A percentile compares a stretch with the other conserved stretches of the same genome.
Evolutionary conservation across 1,140 invertebrate genomes (phyloP).

Genomic region (Eciton burchellii): DNA sequence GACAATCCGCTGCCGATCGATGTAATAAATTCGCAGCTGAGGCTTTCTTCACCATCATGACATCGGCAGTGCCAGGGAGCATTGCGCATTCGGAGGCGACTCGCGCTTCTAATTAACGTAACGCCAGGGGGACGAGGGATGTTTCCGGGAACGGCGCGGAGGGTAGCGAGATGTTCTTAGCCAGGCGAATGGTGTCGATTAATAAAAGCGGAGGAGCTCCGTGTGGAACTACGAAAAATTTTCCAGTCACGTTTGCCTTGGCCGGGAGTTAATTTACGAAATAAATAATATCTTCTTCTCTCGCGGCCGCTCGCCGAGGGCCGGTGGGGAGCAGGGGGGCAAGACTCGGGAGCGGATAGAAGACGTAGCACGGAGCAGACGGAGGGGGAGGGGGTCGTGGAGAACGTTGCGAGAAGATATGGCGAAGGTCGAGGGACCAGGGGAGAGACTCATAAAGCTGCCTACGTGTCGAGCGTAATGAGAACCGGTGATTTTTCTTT

Average conservation of each 20-base stretch:
- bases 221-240: constrained; percentile 68
- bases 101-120: constrained; percentile 31
- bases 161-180: constrained; percentile 68
- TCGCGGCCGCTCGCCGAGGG: constrained; percentile 59
- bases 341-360: constrained; percentile 60
- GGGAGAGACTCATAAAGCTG: constrained; percentile 84
- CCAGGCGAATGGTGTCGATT: constrained; percentile 74
- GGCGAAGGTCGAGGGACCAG: constrained; percentile 70
- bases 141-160: constrained; percentile 3
- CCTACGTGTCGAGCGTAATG: constrained; percentile 86
- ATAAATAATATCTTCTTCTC: constrained; percentile 86
- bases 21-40: background rate
- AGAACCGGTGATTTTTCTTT: constrained; percentile 85
- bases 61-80: background rate
- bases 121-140: background rate
- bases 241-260: constrained; percentile 75
- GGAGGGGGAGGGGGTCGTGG: constrained; percentile 8
- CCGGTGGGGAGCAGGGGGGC: background rate
- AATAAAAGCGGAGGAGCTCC: constrained; percentile 74
- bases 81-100: background rate
- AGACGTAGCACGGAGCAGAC: constrained; percentile 46
- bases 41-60: background rate
- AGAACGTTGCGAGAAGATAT: constrained; percentile 52
- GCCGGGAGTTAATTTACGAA: constrained; percentile 85
- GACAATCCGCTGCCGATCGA: background rate